A percentile compares a stretch with the other conserved stretches of the same genome.
phyloP scores from a whole-genome alignment of 2,888 invertebrate species.

The Xanthorhoe spadicearia region DNA sequence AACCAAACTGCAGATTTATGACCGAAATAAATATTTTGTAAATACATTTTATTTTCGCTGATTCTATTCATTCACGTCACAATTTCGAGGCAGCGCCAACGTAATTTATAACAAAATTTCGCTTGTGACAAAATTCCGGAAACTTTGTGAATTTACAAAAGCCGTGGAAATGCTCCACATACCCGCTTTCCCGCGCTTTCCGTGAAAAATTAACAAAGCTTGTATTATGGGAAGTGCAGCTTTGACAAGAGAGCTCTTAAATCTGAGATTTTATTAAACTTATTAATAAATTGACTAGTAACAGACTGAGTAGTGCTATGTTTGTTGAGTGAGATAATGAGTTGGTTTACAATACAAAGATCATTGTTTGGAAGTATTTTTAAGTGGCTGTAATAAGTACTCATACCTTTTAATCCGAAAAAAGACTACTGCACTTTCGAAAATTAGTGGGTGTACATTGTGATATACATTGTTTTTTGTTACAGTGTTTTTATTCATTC shows the following conservation, averaged over 20 bases:
- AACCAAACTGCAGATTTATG: neutral
- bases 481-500: too few species aligned
- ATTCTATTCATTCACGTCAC: neutral
- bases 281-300: too few species aligned
- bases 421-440: too few species aligned
- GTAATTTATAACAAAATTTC: conserved; percentile 2
- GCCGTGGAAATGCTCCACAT: neutral
- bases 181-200: neutral
- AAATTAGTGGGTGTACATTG: too few species aligned
- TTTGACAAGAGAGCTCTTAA: neutral
- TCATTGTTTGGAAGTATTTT: too few species aligned
- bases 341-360: too few species aligned
- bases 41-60: neutral
- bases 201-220: neutral
- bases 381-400: too few species aligned
- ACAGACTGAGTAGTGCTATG: too few species aligned
- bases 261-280: too few species aligned
- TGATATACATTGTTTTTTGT: too few species aligned
- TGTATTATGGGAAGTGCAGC: neutral
- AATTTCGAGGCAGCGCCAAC: neutral
- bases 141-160: neutral
- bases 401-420: too few species aligned
- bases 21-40: neutral
- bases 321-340: too few species aligned
- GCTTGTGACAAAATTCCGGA: neutral